Evolutionary conservation across 2,888 invertebrate genomes (phyloP).

Genomic region (Volucella inflata): DNA sequence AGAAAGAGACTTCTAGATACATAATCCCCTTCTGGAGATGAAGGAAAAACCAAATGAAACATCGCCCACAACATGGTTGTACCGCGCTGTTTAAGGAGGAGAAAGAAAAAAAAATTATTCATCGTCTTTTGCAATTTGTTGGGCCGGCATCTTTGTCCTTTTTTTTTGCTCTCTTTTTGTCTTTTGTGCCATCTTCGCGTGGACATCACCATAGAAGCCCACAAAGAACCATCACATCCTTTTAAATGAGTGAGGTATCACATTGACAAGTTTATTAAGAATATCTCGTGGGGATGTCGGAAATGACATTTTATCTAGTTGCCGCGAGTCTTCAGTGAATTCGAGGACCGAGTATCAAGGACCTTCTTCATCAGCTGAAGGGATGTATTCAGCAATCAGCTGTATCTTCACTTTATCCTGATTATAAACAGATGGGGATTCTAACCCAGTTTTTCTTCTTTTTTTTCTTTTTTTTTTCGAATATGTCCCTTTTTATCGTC

Average conservation of each 20-base stretch:
- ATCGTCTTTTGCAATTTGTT: constrained; percentile 71
- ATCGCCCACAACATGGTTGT: constrained; percentile 52
- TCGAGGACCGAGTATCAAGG: not conserved
- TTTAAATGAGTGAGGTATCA: constrained; percentile 73
- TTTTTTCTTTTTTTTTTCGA: constrained; percentile 28
- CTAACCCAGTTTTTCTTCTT: constrained; percentile 56
- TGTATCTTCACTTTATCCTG: constrained; percentile 41
- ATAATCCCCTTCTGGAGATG: constrained; percentile 62
- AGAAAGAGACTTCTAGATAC: constrained; percentile 58
- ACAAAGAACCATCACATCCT: constrained; percentile 62
- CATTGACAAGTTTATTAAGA: constrained; percentile 74
- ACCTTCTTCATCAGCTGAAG: not conserved
- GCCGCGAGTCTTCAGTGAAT: constrained; percentile 29
- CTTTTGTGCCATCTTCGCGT: constrained; percentile 28
- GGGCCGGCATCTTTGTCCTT: constrained; percentile 21
- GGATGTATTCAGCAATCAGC: constrained; percentile 45
- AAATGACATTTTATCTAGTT: constrained; percentile 63
- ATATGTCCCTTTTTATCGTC: constrained; percentile 52
- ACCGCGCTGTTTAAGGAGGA: not conserved
- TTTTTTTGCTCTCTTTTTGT: constrained; percentile 24
- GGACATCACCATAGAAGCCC: constrained; percentile 45
- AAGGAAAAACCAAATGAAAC: constrained; percentile 48
- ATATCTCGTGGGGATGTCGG: constrained; percentile 53
- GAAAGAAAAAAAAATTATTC: constrained; percentile 57
- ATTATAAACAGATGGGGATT: constrained; percentile 63